Base-by-base conservation (phyloP, 2,113 vertebrate genomes). In the Maylandia zebra region DNA sequence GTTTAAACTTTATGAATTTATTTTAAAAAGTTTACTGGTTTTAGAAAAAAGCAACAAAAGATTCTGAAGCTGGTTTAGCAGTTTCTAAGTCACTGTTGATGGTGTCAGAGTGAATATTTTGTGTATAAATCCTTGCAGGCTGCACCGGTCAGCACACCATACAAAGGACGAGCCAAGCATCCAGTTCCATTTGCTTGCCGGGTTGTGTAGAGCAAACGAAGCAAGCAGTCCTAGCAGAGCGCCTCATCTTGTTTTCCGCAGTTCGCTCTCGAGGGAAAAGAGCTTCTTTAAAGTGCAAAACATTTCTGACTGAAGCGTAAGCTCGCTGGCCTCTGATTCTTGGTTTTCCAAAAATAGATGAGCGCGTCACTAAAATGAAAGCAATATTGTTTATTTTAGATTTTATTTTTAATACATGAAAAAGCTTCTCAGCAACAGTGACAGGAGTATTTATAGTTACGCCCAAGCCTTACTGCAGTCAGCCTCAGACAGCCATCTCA, bases 401-500 rank as follows among this genome's bases (percentile, higher is more conserved):
- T 78, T 78, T 78, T 50, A 50, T 50, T 50, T 78, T 78, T 78
- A 32, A 50, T 0, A 34, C 53, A 61, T 48, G 22, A 86, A 66
- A 82, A 56, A 36, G 79, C 69, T 22, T 57, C 61, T 56, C 32
- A 17, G 53, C 38, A 27, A 71, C 36, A 9, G 14, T 30, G 86
- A 88, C 59, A 64, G 24, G 45, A 81, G 27, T 88, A 91, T 91
- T 89, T 78, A 88, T 91, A 91, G 87, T 19, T 0, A 78, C 16
- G 3, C 43, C 43, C 7, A 7, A 78, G 43, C 43, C 43, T 8
- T 11, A 3, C 59, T 82, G 76, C 86, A 43, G 45, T 57, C 27
- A 7, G 41, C 74, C 38, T 59, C 76, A 79, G 78, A 84, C 87
- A 53, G 36, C 9, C 38, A 11, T 71, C 24, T 82, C 34, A 1